Percentiles rank a stretch among this genome's conserved stretches.
phyloP scores from a whole-genome alignment of 2,888 invertebrate genomes.

The Spisula subtruncata region DNA sequence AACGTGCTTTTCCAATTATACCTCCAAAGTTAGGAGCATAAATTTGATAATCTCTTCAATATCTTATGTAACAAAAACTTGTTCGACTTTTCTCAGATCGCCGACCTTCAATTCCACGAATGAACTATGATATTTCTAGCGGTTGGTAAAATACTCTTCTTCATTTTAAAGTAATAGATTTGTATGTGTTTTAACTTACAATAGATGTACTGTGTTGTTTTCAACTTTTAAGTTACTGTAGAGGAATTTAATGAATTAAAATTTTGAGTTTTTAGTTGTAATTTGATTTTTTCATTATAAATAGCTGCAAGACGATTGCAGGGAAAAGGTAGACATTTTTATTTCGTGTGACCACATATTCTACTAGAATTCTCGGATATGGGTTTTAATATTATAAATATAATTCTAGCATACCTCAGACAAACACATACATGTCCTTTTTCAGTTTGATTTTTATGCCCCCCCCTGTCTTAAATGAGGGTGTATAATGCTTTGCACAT shows the following conservation, averaged over 20 bases:
- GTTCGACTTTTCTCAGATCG: conserved; percentile 7
- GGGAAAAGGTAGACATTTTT: conserved; percentile 63
- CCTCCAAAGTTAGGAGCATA: too few species aligned
- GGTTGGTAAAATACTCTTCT: conserved; percentile 41
- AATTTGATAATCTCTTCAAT: too few species aligned
- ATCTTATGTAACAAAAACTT: not conserved
- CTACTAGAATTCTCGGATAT: conserved; percentile 14
- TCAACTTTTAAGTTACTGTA: not conserved
- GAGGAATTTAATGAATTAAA: not conserved
- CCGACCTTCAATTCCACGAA: conserved; percentile 24
- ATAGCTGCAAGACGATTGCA: conserved; percentile 65
- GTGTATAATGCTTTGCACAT: too few species aligned
- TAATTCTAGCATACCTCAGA: not conserved
- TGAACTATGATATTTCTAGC: conserved; percentile 26
- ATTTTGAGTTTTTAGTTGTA: not conserved
- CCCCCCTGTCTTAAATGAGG: too few species aligned
- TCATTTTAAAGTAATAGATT: not conserved
- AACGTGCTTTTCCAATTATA: too few species aligned
- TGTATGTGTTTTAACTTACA: not conserved
- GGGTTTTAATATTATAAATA: not conserved
- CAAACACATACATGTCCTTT: not conserved
- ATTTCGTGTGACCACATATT: conserved; percentile 33
- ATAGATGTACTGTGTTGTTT: not conserved
- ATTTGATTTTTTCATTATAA: conserved; percentile 27
- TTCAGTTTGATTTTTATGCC: too few species aligned